These are phyloP conservation scores for Pandemis corylana DNA, from an alignment of 2,888 invertebrate genomes.

Conservation along the genomic window DNA sequence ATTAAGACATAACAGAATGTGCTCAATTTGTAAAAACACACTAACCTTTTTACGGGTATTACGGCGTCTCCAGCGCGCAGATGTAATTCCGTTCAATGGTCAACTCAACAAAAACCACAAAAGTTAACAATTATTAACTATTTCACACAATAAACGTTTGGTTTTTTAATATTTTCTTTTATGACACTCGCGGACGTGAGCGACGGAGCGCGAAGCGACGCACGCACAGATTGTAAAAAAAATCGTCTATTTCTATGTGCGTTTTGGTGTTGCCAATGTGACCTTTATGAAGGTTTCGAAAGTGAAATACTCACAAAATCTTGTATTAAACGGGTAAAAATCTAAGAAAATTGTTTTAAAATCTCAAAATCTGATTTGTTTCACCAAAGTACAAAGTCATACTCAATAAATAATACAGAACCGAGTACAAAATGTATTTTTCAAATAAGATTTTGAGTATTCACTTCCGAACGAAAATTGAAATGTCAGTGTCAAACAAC, in stretches of 20 bases:
- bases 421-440: neutral
- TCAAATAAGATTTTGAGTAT: neutral
- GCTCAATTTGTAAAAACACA: conserved; percentile 56
- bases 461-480: conserved; percentile 31
- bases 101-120: conserved; percentile 65
- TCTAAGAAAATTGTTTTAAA: neutral
- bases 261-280: conserved; percentile 27
- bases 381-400: neutral
- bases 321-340: neutral
- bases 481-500: conserved; percentile 44
- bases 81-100: conserved; percentile 65
- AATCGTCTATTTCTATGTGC: conserved; percentile 37
- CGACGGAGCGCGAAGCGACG: conserved; percentile 52
- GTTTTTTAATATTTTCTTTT: conserved; percentile 70
- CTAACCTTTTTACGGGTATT: conserved; percentile 69
- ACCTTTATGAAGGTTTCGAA: neutral
- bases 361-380: neutral
- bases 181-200: conserved; percentile 68
- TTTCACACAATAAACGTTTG: conserved; percentile 73
- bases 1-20: conserved; percentile 75
- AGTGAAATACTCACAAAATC: neutral
- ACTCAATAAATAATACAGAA: neutral
- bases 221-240: conserved; percentile 47
- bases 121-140: conserved; percentile 66
- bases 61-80: conserved; percentile 53